These are phyloP conservation scores for Nixonia krombeini DNA, from an alignment of 1,140 invertebrate genomes.

Conservation along the genomic window DNA sequence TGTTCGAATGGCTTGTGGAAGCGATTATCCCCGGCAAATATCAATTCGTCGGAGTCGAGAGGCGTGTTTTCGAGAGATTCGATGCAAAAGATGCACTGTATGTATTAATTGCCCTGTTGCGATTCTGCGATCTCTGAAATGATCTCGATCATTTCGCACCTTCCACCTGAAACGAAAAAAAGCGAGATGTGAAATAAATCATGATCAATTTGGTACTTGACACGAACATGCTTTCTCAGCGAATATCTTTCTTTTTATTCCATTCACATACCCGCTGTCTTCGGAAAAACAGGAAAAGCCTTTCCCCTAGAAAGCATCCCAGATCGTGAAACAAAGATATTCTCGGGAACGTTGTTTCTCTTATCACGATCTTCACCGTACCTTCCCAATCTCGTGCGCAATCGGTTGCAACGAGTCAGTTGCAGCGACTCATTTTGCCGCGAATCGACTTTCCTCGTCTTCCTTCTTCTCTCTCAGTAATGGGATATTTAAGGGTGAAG, in stretches of 20 bases:
- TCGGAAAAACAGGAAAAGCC: too few relatives aligned
- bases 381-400: too few relatives aligned
- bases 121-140: not conserved
- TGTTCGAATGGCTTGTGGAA: not conserved
- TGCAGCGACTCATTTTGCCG: not conserved
- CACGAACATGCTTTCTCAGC: too few relatives aligned
- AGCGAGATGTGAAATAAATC: too few relatives aligned
- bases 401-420: not conserved
- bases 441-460: constrained; percentile 8
- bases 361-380: constrained; percentile 6
- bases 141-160: too few relatives aligned
- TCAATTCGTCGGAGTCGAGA: constrained; percentile 5
- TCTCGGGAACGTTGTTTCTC: not conserved
- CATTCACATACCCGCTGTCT: too few relatives aligned
- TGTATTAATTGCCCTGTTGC: not conserved
- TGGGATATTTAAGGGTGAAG: constrained; percentile 24
- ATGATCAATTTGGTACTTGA: too few relatives aligned
- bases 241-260: not conserved
- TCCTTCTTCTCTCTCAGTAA: constrained; percentile 15
- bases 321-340: not conserved
- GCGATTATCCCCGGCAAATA: constrained; percentile 1
- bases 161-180: too few relatives aligned
- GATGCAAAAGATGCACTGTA: not conserved
- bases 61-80: not conserved
- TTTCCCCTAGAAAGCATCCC: not conserved